Evolutionary conservation across 2,113 vertebrate genomes (phyloP).

Genomic region (Archilochus colubris): DNA sequence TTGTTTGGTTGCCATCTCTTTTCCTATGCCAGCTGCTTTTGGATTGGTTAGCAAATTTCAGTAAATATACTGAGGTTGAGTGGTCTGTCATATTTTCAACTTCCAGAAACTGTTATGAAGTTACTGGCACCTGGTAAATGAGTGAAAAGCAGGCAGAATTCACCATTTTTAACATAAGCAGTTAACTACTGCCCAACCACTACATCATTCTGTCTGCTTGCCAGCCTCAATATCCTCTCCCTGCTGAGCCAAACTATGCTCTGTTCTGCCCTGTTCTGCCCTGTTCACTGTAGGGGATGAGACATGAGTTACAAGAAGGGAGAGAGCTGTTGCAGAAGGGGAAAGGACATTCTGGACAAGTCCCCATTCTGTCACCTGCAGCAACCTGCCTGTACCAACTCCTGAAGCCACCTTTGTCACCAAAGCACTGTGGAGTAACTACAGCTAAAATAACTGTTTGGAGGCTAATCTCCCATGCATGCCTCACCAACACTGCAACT

Average conservation of each 20-base stretch:
- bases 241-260: background rate
- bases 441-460: background rate
- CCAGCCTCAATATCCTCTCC: background rate
- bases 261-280: background rate
- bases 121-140: background rate
- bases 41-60: background rate
- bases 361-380: background rate
- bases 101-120: background rate
- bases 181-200: background rate
- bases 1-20: background rate
- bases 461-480: background rate
- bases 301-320: background rate
- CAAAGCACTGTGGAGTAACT: background rate
- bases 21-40: background rate
- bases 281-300: background rate
- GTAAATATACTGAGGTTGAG: background rate
- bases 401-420: background rate
- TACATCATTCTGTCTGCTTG: background rate
- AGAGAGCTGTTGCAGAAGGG: background rate
- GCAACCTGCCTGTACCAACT: background rate
- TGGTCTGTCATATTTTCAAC: background rate
- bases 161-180: background rate
- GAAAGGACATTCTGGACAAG: background rate
- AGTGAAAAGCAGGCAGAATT: background rate
- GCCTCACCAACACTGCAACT: background rate